phyloP scores from a whole-genome alignment of 2,797 vertebrate species.

The Gephyroberyx darwinii region DNA sequence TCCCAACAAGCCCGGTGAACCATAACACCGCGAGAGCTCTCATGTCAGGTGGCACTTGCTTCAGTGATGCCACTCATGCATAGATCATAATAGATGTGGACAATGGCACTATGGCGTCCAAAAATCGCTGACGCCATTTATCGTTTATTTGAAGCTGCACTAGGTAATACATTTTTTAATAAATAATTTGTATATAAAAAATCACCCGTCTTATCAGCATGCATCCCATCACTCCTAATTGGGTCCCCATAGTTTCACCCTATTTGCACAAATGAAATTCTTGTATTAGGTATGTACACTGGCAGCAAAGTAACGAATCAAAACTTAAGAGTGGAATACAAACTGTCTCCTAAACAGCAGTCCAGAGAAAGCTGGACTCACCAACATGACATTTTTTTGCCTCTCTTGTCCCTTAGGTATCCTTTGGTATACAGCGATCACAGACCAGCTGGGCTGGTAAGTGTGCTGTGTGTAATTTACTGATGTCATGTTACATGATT shows the following conservation, averaged over 20 bases:
- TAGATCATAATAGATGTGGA: slow-evolving; percentile 14
- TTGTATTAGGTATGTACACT: not conserved
- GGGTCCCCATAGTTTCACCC: too few species aligned
- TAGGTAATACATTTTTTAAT: too few species aligned
- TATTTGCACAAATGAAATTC: not conserved
- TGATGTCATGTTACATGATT: too few species aligned
- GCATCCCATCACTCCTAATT: too few species aligned
- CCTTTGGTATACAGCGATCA: slow-evolving; percentile 3
- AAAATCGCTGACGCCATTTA: too few species aligned
- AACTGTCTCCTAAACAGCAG: not conserved
- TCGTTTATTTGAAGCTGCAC: too few species aligned
- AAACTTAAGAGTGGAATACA: not conserved
- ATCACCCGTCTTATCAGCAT: too few species aligned
- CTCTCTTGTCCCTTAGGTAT: slow-evolving; percentile 1
- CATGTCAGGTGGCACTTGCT: slow-evolving; percentile 48
- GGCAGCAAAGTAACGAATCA: not conserved
- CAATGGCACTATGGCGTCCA: not conserved
- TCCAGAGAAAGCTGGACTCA: not conserved
- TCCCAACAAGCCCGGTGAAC: slow-evolving; percentile 54
- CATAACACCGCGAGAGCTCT: slow-evolving; percentile 43
- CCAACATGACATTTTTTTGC: too few species aligned
- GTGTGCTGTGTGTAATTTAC: not conserved
- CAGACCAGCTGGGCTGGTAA: not conserved
- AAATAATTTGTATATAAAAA: too few species aligned
- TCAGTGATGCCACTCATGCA: slow-evolving; percentile 18